Base-by-base conservation (phyloP, 2,113 vertebrate genomes). In the Rissa tridactyla region DNA sequence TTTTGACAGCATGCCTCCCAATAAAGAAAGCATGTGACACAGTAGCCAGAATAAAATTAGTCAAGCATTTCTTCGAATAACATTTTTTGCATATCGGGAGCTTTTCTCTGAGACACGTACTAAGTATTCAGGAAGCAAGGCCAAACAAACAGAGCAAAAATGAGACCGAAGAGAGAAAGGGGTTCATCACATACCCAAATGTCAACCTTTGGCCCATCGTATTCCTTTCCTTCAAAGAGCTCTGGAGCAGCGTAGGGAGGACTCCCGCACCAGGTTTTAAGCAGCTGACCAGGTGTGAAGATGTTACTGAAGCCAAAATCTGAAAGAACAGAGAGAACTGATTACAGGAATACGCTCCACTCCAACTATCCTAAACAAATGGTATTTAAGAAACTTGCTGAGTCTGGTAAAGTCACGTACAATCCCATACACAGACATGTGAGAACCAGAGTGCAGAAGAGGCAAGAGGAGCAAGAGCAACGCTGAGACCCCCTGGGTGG, bases 231-330 rank as follows among this genome's bases (percentile, higher is more conserved):
- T 94, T 99, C 99, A 36, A 99, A 99, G 75, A 99, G 99, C 40
- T 99, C 99, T 0, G 99, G 99, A 4, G 99, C 99, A 1, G 99
- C 99, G 0, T 99, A 99, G 5, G 99, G 99, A 36, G 99, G 99
- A 49, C 99, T 99, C 89, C 99, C 99, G 71, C 99, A 99, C 99
- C 99, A 99, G 4, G 99, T 99, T 98, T 99, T 99, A 82, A 99
- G 97, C 89, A 99, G 97, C 97, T 99, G 99, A 12, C 99, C 99
- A 34, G 99, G 99, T 13, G 99, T 99, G 97, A 99, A 99, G 97
- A 99, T 98, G 97, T 99, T 99, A 96, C 99, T 99, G 98, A 99
- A 99, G 86, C 99, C 99, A 97, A 99, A 99, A 97, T 99, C 99
- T 98, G 88, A 72, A 96, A 97, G 78, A 52, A 55, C 64, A 88